Evolutionary conservation across 2,113 vertebrate genomes (phyloP).

Genomic region (Pica pica): DNA sequence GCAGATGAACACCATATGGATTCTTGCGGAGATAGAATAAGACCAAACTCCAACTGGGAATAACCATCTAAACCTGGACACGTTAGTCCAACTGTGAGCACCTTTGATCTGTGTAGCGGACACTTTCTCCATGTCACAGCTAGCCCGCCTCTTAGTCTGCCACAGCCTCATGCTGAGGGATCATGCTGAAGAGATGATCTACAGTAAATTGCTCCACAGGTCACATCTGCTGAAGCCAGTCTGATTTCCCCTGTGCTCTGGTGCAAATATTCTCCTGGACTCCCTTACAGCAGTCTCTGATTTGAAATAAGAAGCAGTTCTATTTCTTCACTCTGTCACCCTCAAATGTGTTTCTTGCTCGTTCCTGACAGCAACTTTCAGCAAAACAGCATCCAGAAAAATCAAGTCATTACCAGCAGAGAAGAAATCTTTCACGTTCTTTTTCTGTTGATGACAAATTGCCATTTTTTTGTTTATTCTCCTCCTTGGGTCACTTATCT

Average conservation of each 20-base stretch:
- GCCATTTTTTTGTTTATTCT: background rate
- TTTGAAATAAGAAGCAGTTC: background rate
- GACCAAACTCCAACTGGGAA: background rate
- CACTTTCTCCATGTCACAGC: background rate
- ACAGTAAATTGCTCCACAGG: background rate
- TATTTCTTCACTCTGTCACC: background rate
- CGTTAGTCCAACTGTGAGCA: background rate
- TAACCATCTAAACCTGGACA: background rate
- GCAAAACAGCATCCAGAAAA: background rate
- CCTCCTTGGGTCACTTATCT: background rate
- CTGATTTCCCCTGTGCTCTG: background rate
- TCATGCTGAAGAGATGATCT: background rate
- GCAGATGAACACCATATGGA: background rate
- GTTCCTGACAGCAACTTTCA: background rate
- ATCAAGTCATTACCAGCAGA: background rate
- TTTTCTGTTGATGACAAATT: background rate
- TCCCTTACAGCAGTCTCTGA: background rate
- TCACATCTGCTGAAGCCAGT: background rate
- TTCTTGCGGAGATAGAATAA: background rate
- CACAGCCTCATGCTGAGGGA: background rate
- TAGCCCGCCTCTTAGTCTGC: background rate
- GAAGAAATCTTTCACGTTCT: slow-evolving; percentile 3
- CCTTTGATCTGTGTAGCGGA: background rate
- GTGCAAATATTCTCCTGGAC: background rate
- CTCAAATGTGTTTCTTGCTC: background rate